Evolutionary conservation across 2,797 vertebrate species (phyloP), one percentile per base, ranked within the genome.

Genomic region (Micrastur ruficollis): DNA sequence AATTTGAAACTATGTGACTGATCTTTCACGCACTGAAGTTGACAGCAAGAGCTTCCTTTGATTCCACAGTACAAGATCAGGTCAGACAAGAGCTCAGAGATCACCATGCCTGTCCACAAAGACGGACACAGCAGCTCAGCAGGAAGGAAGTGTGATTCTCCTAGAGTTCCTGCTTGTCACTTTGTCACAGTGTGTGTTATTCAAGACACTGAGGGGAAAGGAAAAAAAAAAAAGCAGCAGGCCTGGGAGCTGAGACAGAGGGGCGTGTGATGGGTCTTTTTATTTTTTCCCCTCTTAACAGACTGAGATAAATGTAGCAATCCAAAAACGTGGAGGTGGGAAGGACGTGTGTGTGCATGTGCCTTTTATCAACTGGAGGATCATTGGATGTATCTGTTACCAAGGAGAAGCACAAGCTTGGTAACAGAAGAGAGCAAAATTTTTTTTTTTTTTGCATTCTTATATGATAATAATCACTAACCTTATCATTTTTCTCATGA

Each of bases 391-490:
- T 68, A 95, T 97, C 66, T 58, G 93, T 94, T 86, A 96, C 92
- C 84, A 95, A 95, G 90, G 86, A 91, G 93, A 95, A 95, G 91
- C 78, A 40, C 82, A 79, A 4, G 29, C 90, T 94, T 95, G 84
- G 94, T 93, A 96, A 96, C 86, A 91, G 95, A 92, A 56, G 52
- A 90, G 55, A 91, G 56, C 93, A 98, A 98, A 97, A 98, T 95
- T 23, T 89, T 97, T 97, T 5, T 93, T 97, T 46, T 95, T 97
- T 97, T 94, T 75, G 84, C 92, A 85, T 90, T 96, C 78, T 90
- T 85, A 1, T 11, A 89, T 6, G 87, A 76, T 71, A 87, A 90
- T 31, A 78, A 72, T 65, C 89, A 50, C 87, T 44, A 90, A 62
- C 68, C 75, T 85, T 87, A 89, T 82, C 67, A 13, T 79, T 93